Percentiles rank a stretch among this genome's conserved stretches.
phyloP scores from a whole-genome alignment of 2,113 vertebrate genomes.

The Tragelaphus scriptus region DNA sequence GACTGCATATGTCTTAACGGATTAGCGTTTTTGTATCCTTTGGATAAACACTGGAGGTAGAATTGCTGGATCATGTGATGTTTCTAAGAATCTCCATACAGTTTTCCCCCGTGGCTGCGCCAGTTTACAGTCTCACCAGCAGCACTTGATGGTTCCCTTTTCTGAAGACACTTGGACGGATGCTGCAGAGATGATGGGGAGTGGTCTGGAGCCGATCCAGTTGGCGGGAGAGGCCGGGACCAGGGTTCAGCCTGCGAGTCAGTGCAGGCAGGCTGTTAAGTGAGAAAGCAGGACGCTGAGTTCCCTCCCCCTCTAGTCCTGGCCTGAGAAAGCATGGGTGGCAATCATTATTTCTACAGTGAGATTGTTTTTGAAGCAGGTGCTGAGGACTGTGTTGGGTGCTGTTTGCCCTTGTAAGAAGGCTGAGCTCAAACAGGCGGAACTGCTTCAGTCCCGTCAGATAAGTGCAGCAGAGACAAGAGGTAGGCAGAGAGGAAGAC shows the following conservation, averaged over 20 bases:
- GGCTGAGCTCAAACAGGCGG: neutral
- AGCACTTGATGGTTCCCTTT: neutral
- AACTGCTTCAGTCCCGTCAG: neutral
- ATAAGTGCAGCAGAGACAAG: neutral
- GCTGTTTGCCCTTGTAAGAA: neutral
- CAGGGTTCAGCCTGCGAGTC: neutral
- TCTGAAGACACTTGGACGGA: neutral
- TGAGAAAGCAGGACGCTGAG: neutral
- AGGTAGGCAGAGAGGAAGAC: neutral
- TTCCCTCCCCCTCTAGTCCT: neutral
- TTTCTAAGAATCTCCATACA: neutral
- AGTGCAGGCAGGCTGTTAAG: neutral
- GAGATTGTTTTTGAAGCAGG: neutral
- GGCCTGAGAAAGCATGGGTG: neutral
- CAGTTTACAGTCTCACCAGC: neutral
- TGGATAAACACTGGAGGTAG: neutral
- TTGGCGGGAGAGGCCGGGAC: neutral
- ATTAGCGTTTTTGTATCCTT: neutral
- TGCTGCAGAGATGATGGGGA: neutral
- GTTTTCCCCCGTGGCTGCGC: neutral
- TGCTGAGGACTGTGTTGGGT: neutral
- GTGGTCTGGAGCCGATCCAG: neutral
- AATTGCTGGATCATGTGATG: neutral
- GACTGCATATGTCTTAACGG: neutral
- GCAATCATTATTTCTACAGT: neutral